Conservation (phyloP, 2,113 vertebrate species). For the Baryphthengus martii region DNA sequence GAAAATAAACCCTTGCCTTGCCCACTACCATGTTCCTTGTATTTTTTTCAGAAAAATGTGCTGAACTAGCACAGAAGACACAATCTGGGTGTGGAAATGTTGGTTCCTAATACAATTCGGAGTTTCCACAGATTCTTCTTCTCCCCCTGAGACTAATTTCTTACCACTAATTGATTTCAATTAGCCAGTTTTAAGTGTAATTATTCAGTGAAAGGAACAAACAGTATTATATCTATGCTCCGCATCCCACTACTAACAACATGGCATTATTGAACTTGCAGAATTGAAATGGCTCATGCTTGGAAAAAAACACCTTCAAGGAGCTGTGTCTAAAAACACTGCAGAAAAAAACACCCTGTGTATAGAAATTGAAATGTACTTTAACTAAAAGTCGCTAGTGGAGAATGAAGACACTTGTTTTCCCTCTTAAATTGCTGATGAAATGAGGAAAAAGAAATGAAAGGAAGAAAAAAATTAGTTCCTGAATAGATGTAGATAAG, state of each 20-base stretch:
- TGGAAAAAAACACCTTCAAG: not conserved
- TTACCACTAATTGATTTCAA: slow-evolving; percentile 34
- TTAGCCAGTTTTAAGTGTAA: slow-evolving; percentile 37
- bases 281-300: not conserved
- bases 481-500: not conserved
- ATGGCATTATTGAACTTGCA: not conserved
- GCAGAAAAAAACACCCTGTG: not conserved
- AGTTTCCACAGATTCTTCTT: not conserved
- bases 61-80: not conserved
- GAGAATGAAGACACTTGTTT: not conserved
- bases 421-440: not conserved
- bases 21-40: not conserved
- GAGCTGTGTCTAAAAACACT: not conserved
- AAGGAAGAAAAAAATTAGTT: slow-evolving; percentile 1
- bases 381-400: slow-evolving; percentile 30
- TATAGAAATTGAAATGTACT: not conserved
- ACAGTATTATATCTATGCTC: not conserved
- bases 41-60: not conserved
- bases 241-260: not conserved
- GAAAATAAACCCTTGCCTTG: not conserved
- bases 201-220: slow-evolving; percentile 37
- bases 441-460: slow-evolving; percentile 18
- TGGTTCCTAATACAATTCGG: not conserved
- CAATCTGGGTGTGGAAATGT: not conserved
- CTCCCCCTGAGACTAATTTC: not conserved